Evolutionary conservation across 2,113 vertebrate genomes (phyloP), one percentile per base, ranked within the genome.

Genomic region (Siniperca knerii): DNA sequence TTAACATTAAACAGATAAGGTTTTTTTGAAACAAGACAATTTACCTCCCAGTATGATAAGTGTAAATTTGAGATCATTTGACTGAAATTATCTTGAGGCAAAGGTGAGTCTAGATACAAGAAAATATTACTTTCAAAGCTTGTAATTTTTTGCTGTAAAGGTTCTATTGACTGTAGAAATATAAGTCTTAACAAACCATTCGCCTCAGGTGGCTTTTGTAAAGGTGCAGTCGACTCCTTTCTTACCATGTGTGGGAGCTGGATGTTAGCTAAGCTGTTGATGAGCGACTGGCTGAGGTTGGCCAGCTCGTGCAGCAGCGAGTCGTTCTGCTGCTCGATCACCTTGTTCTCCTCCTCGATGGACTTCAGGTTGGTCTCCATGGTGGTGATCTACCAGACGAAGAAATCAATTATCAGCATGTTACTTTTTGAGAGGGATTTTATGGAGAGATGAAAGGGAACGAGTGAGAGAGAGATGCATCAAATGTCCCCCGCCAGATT

Each of bases 181-280:
- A 25, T 18, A 3, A 11, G 3, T 25, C 13, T 37, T 16, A 40
- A 50, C n/a, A 65, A 81, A 55, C 50, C 25, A 20, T 42, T 50
- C 0, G 52, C 44, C n/a, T 29, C 20, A 1, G 55, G 3, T 4
- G 1, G 70, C 16, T 18, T n/a, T 40, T 10, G 50, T 55, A 0
- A 21, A 10, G 40, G 5, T 18, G 10, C 7, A 3, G n/a, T 8
- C 9, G n/a, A 87, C 87, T 89, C 87, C 50, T 72, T 89, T 95
- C 97, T 97, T 95, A 99, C 98, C 98, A 99, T 99, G 94, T 99
- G 98, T 12, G 98, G 98, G 68, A 99, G 97, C 96, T 99, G 98
- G 96, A 99, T 99, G 96, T 99, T 98, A 82, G 98, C 98, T 70
- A 99, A 95, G 94, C 98, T 99, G 95, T 98, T 97, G 95, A 99